These are phyloP conservation scores for Scortum barcoo DNA, from an alignment of 2,113 vertebrate species.

Conservation along the genomic window DNA sequence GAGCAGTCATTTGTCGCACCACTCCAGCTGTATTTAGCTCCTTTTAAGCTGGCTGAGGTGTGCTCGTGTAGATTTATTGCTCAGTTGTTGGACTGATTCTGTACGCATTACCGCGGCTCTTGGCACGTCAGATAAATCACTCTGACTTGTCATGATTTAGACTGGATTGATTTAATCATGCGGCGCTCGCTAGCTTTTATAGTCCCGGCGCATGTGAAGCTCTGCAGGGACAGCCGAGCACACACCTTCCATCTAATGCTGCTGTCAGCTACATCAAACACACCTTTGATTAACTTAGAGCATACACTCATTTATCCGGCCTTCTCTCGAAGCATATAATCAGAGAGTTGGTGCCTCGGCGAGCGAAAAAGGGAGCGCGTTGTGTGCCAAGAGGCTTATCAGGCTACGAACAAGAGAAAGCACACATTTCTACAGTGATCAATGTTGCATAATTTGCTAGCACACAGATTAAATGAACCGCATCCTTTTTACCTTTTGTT, in stretches of 20 bases:
- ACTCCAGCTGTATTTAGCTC: slow-evolving; percentile 63
- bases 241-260: slow-evolving; percentile 54
- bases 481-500: slow-evolving; percentile 72
- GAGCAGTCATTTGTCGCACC: slow-evolving; percentile 48
- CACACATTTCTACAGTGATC: slow-evolving; percentile 71
- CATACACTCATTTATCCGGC: slow-evolving; percentile 52
- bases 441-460: slow-evolving; percentile 71
- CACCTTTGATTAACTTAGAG: slow-evolving; percentile 78
- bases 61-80: slow-evolving; percentile 69
- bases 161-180: slow-evolving; percentile 75
- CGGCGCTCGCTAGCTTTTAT: slow-evolving; percentile 32
- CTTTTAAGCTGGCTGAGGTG: slow-evolving; percentile 46
- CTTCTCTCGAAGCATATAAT: slow-evolving; percentile 64
- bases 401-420: slow-evolving; percentile 62
- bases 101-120: slow-evolving; percentile 60
- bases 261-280: slow-evolving; percentile 73
- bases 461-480: slow-evolving; percentile 60
- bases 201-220: slow-evolving; percentile 32
- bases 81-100: slow-evolving; percentile 66
- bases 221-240: slow-evolving; percentile 26
- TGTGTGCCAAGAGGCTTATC: slow-evolving; percentile 74
- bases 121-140: slow-evolving; percentile 72
- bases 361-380: slow-evolving; percentile 45
- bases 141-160: slow-evolving; percentile 70
- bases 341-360: slow-evolving; percentile 48